Evolutionary conservation across 2,888 invertebrate genomes (phyloP).

Genomic region (Diarsia dahlii): DNA sequence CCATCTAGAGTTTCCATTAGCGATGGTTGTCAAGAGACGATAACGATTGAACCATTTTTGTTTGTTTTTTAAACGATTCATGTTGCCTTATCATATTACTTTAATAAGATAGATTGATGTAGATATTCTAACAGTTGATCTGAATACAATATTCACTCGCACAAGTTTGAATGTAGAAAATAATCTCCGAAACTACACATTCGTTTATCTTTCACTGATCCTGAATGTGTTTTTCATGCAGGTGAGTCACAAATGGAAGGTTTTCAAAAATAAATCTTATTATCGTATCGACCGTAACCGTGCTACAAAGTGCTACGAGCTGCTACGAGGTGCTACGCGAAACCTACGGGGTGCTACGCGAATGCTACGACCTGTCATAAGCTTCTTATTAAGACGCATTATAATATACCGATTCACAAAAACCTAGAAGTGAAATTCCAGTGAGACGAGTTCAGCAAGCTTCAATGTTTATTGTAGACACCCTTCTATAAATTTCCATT

Average conservation of each 20-base stretch:
- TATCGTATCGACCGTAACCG: slow-evolving; percentile 6
- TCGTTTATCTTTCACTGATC: background rate
- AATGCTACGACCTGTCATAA: background rate
- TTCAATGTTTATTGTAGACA: slow-evolving; percentile 14
- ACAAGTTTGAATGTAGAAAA: background rate
- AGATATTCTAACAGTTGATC: background rate
- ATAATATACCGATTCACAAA: background rate
- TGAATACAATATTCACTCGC: background rate
- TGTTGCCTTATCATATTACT: background rate
- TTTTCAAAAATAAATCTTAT: background rate
- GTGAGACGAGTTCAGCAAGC: background rate
- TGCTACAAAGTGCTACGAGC: slow-evolving; percentile 39
- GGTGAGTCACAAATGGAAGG: background rate
- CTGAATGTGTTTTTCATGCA: background rate
- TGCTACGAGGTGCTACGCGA: slow-evolving; percentile 10
- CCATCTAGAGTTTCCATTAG: slow-evolving; percentile 49
- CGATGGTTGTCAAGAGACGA: slow-evolving; percentile 26
- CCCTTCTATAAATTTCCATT: slow-evolving; percentile 34
- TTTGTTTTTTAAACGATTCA: slow-evolving; percentile 21
- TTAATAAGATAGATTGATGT: background rate
- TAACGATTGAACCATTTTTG: background rate
- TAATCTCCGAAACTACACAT: background rate
- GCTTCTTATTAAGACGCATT: background rate
- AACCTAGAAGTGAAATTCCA: background rate
- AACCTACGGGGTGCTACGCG: slow-evolving; percentile 35